Conservation (phyloP, 1,140 invertebrate species). For the Drosophila sp. region DNA sequence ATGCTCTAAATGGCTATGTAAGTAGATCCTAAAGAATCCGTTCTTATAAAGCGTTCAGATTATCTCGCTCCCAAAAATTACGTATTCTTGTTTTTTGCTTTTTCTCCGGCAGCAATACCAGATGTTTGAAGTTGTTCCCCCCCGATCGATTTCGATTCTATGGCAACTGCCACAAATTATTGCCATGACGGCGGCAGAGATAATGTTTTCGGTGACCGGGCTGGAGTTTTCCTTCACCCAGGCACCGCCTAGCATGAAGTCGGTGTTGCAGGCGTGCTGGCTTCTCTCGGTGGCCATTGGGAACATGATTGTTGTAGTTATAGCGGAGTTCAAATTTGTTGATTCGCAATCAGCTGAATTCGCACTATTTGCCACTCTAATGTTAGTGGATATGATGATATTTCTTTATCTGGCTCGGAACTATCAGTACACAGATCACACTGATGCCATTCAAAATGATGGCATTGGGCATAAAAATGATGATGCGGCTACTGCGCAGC, state of each 20-base stretch:
- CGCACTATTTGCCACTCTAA: conserved; percentile 93
- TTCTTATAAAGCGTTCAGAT: not conserved
- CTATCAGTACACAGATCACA: conserved; percentile 86
- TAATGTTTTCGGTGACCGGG: conserved; percentile 96
- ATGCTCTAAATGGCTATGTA: conserved; percentile 85
- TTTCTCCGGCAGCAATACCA: conserved; percentile 19
- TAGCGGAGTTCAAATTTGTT: conserved; percentile 84
- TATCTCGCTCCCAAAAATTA: conserved; percentile 84
- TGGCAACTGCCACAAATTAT: conserved; percentile 95
- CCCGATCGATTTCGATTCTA: conserved; percentile 90
- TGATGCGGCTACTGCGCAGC: not conserved
- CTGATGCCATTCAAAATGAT: conserved; percentile 67
- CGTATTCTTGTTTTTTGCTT: not conserved
- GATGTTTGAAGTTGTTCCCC: conserved; percentile 84
- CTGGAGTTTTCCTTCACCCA: conserved; percentile 96
- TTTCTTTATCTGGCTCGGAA: conserved; percentile 90
- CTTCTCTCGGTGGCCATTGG: conserved; percentile 95
- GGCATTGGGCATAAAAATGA: not conserved
- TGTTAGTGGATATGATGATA: conserved; percentile 92
- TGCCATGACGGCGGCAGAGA: conserved; percentile 90
- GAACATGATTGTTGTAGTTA: conserved; percentile 94
- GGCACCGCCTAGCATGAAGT: conserved; percentile 95
- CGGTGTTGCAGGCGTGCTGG: conserved; percentile 94
- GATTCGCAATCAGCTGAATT: conserved; percentile 88
- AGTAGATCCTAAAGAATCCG: conserved; percentile 5